phyloP scores from a whole-genome alignment of 2,888 invertebrate genomes.

The Drosophila rellima region DNA sequence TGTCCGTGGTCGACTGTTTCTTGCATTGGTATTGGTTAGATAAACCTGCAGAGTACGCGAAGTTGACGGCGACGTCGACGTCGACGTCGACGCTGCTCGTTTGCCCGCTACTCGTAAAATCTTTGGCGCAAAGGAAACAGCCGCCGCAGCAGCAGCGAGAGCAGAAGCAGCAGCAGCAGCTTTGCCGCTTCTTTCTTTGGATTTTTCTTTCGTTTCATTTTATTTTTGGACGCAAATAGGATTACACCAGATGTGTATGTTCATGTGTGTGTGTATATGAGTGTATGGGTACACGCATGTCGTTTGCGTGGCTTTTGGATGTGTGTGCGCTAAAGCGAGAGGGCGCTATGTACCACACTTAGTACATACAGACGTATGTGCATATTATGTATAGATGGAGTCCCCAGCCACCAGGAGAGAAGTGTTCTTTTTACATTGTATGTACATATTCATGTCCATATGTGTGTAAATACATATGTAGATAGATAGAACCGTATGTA shows the following conservation, averaged over 20 bases:
- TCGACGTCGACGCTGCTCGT: conserved; percentile 17
- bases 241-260: conserved; percentile 54
- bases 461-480: conserved; percentile 6
- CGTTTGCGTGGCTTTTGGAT: conserved; percentile 58
- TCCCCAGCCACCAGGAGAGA: conserved; percentile 56
- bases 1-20: conserved; percentile 33
- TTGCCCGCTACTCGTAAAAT: conserved; percentile 43
- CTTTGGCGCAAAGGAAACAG: conserved; percentile 68
- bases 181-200: conserved; percentile 70
- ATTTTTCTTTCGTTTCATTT: conserved; percentile 68
- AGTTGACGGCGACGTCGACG: conserved; percentile 26
- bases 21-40: conserved; percentile 70
- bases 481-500: background rate
- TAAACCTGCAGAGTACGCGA: conserved; percentile 63
- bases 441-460: too few relatives aligned
- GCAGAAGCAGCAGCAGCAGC: conserved; percentile 57
- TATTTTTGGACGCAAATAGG: conserved; percentile 78
- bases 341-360: conserved; percentile 33
- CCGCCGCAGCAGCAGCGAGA: conserved; percentile 35
- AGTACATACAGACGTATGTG: conserved; percentile 13
- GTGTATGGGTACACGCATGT: conserved; percentile 50
- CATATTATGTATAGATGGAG: conserved; percentile 18
- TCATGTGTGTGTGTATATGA: conserved; percentile 27
- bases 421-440: conserved; percentile 18
- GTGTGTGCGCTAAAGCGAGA: conserved; percentile 51